phyloP scores from a whole-genome alignment of 1,140 invertebrate genomes.

The Drosophila nasuta region DNA sequence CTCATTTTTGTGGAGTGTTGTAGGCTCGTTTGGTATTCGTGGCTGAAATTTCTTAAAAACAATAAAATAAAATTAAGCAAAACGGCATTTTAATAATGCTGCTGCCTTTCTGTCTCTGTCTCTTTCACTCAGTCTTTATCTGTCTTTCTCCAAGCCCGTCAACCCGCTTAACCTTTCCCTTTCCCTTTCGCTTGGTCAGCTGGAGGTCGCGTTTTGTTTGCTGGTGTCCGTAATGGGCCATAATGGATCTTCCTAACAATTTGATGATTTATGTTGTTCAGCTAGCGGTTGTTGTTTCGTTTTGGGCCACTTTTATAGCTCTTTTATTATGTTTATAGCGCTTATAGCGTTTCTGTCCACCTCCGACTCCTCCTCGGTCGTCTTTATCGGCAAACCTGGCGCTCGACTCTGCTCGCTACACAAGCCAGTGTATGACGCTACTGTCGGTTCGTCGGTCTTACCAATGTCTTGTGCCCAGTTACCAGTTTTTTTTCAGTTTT shows the following conservation, averaged over 20 bases:
- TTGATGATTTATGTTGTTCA: slow-evolving; percentile 83
- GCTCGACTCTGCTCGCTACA: slow-evolving; percentile 19
- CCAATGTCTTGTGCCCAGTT: slow-evolving; percentile 6
- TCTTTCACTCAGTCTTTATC: background rate
- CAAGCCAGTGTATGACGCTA: slow-evolving; percentile 32
- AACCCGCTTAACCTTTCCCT: slow-evolving; percentile 3
- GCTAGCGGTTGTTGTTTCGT: slow-evolving; percentile 72
- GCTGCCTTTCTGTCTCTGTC: slow-evolving; percentile 20
- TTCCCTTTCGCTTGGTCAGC: background rate
- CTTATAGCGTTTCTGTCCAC: slow-evolving; percentile 55
- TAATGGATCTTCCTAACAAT: slow-evolving; percentile 84
- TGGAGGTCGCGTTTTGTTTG: slow-evolving; percentile 35
- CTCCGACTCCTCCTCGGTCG: slow-evolving; percentile 42
- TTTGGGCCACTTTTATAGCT: slow-evolving; percentile 64
- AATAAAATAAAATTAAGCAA: slow-evolving; percentile 84
- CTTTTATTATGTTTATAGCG: slow-evolving; percentile 74
- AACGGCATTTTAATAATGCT: slow-evolving; percentile 83
- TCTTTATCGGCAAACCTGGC: slow-evolving; percentile 68
- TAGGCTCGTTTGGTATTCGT: slow-evolving; percentile 59
- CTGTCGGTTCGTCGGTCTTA: slow-evolving; percentile 20
- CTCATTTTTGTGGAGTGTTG: slow-evolving; percentile 56
- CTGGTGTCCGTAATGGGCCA: slow-evolving; percentile 80
- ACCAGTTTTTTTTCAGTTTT: too few species aligned
- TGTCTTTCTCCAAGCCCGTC: slow-evolving; percentile 1
- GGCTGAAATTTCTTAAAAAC: slow-evolving; percentile 74